Base-by-base conservation (phyloP, 1,140 invertebrate genomes). In the Caenorhabditis brenneri region DNA sequence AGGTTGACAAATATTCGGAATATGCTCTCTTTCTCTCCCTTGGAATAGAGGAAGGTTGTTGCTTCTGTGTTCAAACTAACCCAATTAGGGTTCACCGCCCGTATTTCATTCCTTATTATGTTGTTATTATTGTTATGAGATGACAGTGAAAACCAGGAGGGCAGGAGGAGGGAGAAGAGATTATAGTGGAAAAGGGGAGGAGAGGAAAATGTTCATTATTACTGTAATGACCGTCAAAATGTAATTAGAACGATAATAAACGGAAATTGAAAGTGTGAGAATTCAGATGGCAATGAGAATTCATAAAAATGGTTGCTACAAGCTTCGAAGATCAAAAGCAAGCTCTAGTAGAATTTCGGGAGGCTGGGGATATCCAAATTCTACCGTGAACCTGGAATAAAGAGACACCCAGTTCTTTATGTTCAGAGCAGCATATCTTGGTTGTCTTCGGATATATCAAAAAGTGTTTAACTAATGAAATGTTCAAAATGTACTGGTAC, bases 81-180 rank as follows among this genome's bases (percentile, higher is more conserved):
- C 58, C 31, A 65, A 65, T 65, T 65, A 65, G 58, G 53, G 58
- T 42, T 42, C 39, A 65, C 31, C 58, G 19, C 58, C 58, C 58
- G 58, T 65, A 65, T 65, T 65, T 65, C 58, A 65, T 65, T n/a
- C n/a, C n/a, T n/a, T n/a, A n/a, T n/a, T n/a, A n/a, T 65, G 58
- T 65, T 65, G 36, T 58, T 27, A 31, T 39, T 65, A 65, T 65
- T 65, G 27, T 36, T 65, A 65, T 65, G 58, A 65, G 58, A 36
- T 31, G 6, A 2, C 4, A 7, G 15, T 27, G 16, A 27, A 51
- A n/a, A n/a, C 22, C 22, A 51, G 19, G 49, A n/a, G 49, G 7
- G 49, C n/a, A n/a, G n/a, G n/a, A n/a, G n/a, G n/a, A n/a, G n/a
- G n/a, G n/a, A n/a, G n/a, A n/a, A n/a, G n/a, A n/a, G n/a, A 42